A percentile compares a stretch with the other conserved stretches of the same genome.
phyloP scores from a whole-genome alignment of 30 jellyfish, hydroid and myxozoan genomes.

The Aurelia sp. region DNA sequence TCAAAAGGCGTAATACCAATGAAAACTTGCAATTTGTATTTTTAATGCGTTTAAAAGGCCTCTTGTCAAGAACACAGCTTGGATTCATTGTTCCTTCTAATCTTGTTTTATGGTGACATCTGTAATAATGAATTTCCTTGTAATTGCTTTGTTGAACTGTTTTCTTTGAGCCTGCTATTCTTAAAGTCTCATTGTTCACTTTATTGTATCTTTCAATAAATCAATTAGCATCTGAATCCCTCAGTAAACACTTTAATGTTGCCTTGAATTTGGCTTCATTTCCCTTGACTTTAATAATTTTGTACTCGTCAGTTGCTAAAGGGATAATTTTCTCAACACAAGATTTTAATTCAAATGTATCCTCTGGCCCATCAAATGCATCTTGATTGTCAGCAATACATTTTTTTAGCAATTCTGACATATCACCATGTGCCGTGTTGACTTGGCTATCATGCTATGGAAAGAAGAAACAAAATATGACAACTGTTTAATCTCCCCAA shows the following conservation, averaged over 20 bases:
- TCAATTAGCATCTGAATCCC: constrained; percentile 2
- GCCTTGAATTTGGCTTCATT: neutral
- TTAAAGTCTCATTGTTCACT: neutral
- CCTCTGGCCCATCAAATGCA: constrained; percentile 17
- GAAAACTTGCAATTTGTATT: constrained; percentile 2
- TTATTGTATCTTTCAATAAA: neutral
- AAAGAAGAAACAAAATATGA: no score
- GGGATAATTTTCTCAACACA: constrained; percentile 1
- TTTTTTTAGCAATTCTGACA: neutral
- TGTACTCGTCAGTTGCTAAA: neutral
- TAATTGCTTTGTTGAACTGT: no score
- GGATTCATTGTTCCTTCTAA: neutral
- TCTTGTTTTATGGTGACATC: constrained; percentile 3
- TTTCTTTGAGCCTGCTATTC: no score
- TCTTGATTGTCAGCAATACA: constrained; percentile 5
- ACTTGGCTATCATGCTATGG: no score
- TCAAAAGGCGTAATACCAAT: neutral
- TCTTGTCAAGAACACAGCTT: neutral
- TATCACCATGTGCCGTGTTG: no score
- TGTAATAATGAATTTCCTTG: neutral
- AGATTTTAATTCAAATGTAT: constrained; percentile 9
- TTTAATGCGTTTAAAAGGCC: neutral
- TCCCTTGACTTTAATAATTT: constrained; percentile 9
- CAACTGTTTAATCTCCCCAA: no score
- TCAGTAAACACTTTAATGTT: constrained; percentile 1